A percentile compares a stretch with the other conserved stretches of the same genome.
phyloP scores from a whole-genome alignment of 2,797 vertebrate genomes.

The Loris lydekkerianus region DNA sequence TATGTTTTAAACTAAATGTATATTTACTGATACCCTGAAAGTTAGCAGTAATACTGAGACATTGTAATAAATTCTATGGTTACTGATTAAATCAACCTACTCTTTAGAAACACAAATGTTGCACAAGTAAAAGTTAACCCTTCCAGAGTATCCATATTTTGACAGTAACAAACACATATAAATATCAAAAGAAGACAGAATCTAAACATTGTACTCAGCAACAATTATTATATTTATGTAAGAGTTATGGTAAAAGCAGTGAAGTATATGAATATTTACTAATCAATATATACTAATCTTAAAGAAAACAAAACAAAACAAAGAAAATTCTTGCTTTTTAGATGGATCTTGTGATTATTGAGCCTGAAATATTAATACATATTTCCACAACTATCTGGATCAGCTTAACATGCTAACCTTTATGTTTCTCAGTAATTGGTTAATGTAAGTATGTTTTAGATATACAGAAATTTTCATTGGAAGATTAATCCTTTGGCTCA shows the following conservation, averaged over 20 bases:
- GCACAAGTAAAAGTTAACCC: not conserved
- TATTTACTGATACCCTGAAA: conserved; percentile 28
- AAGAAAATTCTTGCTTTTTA: not conserved
- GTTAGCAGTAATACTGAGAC: not conserved
- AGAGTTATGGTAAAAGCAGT: not conserved
- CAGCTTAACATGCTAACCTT: not conserved
- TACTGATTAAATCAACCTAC: not conserved
- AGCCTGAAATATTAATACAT: not conserved
- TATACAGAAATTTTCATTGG: not conserved
- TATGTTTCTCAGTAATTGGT: not conserved
- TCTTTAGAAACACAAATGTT: conserved; percentile 18
- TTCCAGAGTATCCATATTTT: not conserved
- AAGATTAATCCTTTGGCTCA: not conserved
- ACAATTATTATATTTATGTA: not conserved
- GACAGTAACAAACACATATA: not conserved
- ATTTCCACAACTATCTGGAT: not conserved
- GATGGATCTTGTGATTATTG: not conserved
- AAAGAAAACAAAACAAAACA: not conserved
- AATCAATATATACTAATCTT: not conserved
- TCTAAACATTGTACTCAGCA: not conserved
- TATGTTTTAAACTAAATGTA: conserved; percentile 23
- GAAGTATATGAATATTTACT: not conserved
- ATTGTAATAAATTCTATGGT: conserved; percentile 5
- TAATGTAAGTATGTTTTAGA: not conserved
- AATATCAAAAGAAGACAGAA: conserved; percentile 13